Base-by-base conservation (phyloP, 1,140 invertebrate species). In the Agrilus planipennis region DNA sequence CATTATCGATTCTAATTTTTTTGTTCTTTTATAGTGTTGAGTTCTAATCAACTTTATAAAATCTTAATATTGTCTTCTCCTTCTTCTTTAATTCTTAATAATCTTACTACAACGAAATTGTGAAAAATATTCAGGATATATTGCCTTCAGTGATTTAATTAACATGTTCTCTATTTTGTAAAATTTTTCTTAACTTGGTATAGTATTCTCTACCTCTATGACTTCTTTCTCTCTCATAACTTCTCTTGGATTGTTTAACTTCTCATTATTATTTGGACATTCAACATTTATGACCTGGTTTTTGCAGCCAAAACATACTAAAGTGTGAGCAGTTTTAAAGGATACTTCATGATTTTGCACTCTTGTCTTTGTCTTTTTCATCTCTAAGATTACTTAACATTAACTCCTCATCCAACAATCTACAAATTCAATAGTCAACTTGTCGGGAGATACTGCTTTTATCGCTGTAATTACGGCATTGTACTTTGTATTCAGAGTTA, bases 331-430 rank as follows among this genome's bases (percentile, higher is more conserved):
- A 32, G n/a, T n/a, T n/a, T 32, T 32, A 32, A 6, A 32, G 7
- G 30, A 7, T 32, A 32, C 30, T 32, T 32, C n/a, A n/a, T n/a
- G n/a, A n/a, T n/a, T n/a, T n/a, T n/a, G n/a, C 30, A 6, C 30
- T 32, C 6, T 32, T 9, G 7, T 9, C 14, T 11, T 32, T 9
- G 6, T 15, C 15, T 14, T 32, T 14, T 32, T 9, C 7, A 32
- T 32, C 15, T 32, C 15, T 15, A 7, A 6, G 6, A 42, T 42
- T n/a, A n/a, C n/a, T n/a, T n/a, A n/a, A n/a, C n/a, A n/a, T 46
- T 14, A 60, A 52, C 47, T 64, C 61, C 20, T 60, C 55, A 46
- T 64, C 61, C 17, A 63, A 42, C 21, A 63, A 42, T 41, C 55
- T n/a, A n/a, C n/a, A n/a, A n/a, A n/a, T n/a, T n/a, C n/a, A n/a